Evolutionary conservation across 2,113 vertebrate genomes (phyloP), one percentile per base, ranked within the genome.

Genomic region (Narcine bancroftii): DNA sequence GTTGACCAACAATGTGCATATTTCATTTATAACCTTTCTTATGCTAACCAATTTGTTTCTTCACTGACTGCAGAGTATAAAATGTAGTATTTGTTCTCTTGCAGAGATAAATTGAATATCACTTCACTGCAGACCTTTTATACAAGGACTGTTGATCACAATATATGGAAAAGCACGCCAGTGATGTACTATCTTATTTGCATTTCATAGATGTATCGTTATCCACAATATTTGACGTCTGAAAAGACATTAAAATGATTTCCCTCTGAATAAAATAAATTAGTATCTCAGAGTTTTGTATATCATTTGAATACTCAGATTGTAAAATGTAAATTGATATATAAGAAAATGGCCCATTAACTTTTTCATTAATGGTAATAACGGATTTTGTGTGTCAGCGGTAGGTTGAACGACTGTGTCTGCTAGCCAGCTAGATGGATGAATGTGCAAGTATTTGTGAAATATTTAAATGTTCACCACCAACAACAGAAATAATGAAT

Each of bases 281-380:
- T 96, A 96, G 96, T 97, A 97, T 96, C 96, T 97, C 94, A 96
- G 96, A 95, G 96, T 95, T 96, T 96, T 97, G 98, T 96, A 96
- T 97, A 98, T 98, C 97, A 98, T 98, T 98, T 98, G 97, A 97
- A 97, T 97, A 95, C 97, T 97, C 96, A 97, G 97, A 98, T 97
- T 98, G 97, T 98, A 97, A 97, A 98, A 98, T 98, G 97, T 98
- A 99, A 99, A 99, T 99, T 98, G 98, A 99, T 99, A 98, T 97
- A 97, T 98, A 98, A 98, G 97, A 99, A 98, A 98, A 99, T 98
- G 98, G 97, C 96, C 98, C 98, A 99, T 99, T 99, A 99, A 99
- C 98, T 99, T 99, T 98, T 99, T 99, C 98, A 99, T 99, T 99
- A 99, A 99, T 99, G 98, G 97, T 97, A 97, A 97, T 98, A 98